Base-by-base conservation (phyloP, 2,797 vertebrate genomes). In the Antrozous pallidus region DNA sequence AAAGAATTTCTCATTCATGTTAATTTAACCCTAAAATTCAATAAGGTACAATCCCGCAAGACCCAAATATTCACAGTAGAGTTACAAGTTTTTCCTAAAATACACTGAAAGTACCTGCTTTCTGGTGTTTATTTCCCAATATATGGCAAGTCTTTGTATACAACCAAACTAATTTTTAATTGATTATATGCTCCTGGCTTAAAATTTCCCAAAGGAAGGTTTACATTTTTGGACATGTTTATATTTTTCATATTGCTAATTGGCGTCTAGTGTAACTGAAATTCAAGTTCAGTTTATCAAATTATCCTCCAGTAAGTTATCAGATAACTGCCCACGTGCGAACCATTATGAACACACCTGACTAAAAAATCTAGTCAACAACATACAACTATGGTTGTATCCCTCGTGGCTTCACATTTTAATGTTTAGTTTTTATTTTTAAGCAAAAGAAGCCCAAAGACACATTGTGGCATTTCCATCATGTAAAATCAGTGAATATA, bases 1-100 rank as follows among this genome's bases (percentile, higher is more conserved):
- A 85, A 91, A 89, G 56, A 31, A 88, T 94, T 93, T 95, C 75
- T 94, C 70, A 93, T 81, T 81, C 38, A 85, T 63, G n/a, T 65
- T 94, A 54, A 90, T 91, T 96, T 88, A 93, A 93, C 22, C 65
- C 49, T 74, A 14, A 90, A 92, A 87, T 90, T 58, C 73, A 94
- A 88, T 93, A 93, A 96, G 85, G 26, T 13, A 6, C 63, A 96
- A 83, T 18, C 49, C 75, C 36, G 88, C 40, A 70, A 74, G 36
- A 79, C 51, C 36, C 70, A 82, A 95, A 93, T 33, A 95, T 40
- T 95, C 91, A 94, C 78, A 88, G 81, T 11, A 61, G 54, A 94
- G 69, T 83, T 67, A 93, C 20, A 83, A 26, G 9, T 71, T 42
- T 91, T 24, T 67, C 10, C 31, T 65, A 42, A 91, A 89, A 87